Evolutionary conservation across 1,140 invertebrate species (phyloP).

Genomic region (Ceratina japonica): DNA sequence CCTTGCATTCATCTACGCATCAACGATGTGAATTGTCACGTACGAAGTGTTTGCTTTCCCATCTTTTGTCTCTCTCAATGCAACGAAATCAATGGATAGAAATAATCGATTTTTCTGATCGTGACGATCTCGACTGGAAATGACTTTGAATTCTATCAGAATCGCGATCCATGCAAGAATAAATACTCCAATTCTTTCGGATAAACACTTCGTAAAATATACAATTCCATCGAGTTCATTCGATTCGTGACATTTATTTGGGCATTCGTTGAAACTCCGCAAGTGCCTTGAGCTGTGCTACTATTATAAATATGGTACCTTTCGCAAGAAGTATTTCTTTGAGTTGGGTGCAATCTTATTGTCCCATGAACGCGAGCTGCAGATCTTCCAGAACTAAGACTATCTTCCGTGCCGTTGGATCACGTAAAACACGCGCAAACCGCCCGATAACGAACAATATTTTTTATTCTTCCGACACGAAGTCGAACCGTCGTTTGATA

Average conservation of each 20-base stretch:
- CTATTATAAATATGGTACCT: constrained; percentile 51
- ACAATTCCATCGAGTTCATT: background rate
- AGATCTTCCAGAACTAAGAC: constrained; percentile 31
- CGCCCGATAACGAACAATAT: constrained; percentile 8
- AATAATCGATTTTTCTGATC: background rate
- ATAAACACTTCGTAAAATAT: background rate
- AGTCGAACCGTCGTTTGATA: background rate
- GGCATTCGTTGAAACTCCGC: constrained; percentile 42
- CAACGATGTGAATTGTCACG: background rate
- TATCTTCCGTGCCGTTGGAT: constrained; percentile 33
- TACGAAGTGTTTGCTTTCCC: constrained; percentile 13
- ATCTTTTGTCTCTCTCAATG: background rate
- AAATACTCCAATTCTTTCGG: background rate
- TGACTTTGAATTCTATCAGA: no score
- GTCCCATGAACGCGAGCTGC: constrained; percentile 44
- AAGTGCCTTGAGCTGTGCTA: constrained; percentile 43
- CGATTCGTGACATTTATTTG: background rate
- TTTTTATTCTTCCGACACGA: background rate
- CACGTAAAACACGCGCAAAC: constrained; percentile 34
- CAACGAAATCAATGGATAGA: background rate
- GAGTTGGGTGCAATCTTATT: constrained; percentile 49
- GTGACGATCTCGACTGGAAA: no score
- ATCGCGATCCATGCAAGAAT: background rate
- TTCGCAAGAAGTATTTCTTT: constrained; percentile 45
- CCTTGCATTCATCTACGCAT: background rate